These are phyloP conservation scores for Meloidogyne floridensis DNA, from an alignment of 1,140 invertebrate genomes.

Conservation along the genomic window DNA sequence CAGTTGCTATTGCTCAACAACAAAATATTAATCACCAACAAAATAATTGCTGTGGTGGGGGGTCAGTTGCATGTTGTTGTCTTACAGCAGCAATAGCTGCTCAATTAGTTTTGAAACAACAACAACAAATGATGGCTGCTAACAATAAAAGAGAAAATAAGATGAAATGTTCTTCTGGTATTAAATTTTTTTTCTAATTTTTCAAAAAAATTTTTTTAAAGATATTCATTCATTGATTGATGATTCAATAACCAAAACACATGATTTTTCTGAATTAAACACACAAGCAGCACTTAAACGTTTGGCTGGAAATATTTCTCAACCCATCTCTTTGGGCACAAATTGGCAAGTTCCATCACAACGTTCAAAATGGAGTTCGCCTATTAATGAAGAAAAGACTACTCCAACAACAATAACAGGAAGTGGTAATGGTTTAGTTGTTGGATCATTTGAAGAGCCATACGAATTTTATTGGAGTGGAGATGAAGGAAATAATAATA, in stretches of 20 bases:
- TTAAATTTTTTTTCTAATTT: neutral
- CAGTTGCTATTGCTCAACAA: neutral
- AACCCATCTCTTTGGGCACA: neutral
- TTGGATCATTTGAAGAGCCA: constrained; percentile 35
- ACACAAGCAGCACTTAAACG: neutral
- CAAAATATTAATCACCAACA: neutral
- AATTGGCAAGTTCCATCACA: constrained; percentile 21
- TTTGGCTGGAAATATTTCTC: constrained; percentile 6
- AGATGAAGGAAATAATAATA: constrained; percentile 23
- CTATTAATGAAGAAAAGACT: constrained; percentile 6
- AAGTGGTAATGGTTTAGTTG: neutral
- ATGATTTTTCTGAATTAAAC: constrained; percentile 3
- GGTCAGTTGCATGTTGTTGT: constrained; percentile 18
- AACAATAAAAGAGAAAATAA: constrained; percentile 1
- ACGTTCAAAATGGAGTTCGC: neutral
- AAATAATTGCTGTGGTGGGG: neutral
- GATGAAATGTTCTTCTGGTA: constrained; percentile 2
- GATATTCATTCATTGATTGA: neutral
- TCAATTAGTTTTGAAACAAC: constrained; percentile 25
- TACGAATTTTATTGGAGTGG: constrained; percentile 39
- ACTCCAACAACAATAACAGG: constrained; percentile 9
- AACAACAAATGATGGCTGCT: constrained; percentile 19
- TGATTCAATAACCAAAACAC: neutral
- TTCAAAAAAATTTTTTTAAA: neutral
- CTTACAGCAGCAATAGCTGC: constrained; percentile 26